Conservation (phyloP, 2,797 vertebrate species). For the Natrix natrix region DNA sequence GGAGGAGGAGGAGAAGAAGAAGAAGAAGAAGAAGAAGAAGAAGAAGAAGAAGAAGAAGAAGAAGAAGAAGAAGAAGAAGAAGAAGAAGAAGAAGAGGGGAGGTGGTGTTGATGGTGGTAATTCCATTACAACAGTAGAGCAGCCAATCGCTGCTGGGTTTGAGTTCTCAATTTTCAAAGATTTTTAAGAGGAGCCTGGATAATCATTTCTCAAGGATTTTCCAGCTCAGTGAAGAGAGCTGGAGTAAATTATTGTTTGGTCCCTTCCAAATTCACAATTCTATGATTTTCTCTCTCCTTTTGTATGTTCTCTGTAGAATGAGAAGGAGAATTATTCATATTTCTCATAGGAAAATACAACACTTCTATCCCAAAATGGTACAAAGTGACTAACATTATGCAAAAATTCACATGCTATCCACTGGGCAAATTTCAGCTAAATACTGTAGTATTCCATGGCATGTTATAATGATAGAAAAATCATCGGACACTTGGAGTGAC, state of each 20-base stretch:
- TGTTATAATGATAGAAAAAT: background rate
- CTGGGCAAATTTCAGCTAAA: background rate
- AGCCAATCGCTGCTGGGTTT: background rate
- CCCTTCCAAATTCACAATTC: background rate
- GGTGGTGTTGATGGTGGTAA: background rate
- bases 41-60: too few relatives aligned
- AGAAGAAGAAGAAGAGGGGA: too few relatives aligned
- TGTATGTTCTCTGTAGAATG: background rate
- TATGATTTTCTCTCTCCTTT: background rate
- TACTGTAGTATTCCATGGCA: background rate
- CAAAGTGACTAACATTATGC: background rate
- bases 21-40: too few relatives aligned
- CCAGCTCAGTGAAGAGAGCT: background rate
- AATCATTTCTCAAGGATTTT: background rate
- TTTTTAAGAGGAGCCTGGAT: background rate
- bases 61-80: too few relatives aligned
- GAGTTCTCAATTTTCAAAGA: background rate
- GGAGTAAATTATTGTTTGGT: background rate
- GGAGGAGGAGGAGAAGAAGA: too few relatives aligned
- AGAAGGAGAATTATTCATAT: background rate
- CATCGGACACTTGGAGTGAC: background rate
- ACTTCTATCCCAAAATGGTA: background rate
- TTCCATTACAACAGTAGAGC: background rate
- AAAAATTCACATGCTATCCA: background rate
- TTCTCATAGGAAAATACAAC: background rate